Evolutionary conservation across 2,113 vertebrate genomes (phyloP).

Genomic region (Lagopus leucura): DNA sequence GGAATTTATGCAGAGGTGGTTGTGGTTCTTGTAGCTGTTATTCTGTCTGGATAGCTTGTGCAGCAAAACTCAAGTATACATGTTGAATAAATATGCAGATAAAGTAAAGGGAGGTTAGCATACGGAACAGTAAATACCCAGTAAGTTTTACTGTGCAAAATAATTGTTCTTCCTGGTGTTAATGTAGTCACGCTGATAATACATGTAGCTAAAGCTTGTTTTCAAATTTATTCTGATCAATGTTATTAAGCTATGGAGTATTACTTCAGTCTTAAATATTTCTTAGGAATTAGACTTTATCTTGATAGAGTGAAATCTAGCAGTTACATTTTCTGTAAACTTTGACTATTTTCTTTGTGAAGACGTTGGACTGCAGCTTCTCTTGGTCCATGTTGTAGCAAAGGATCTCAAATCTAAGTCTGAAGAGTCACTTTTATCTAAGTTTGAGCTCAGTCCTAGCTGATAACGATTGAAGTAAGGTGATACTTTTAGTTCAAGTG

Average conservation of each 20-base stretch:
- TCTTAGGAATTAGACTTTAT: constrained; percentile 20
- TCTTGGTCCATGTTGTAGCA: not conserved
- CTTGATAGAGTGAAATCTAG: constrained; percentile 14
- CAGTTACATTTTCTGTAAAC: constrained; percentile 33
- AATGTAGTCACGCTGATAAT: not conserved
- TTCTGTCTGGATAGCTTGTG: not conserved
- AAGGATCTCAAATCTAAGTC: not conserved
- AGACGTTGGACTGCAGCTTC: constrained; percentile 14
- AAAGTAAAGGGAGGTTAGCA: not conserved
- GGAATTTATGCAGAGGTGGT: not conserved
- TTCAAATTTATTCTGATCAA: constrained; percentile 22
- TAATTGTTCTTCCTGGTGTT: not conserved
- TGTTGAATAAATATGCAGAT: not conserved
- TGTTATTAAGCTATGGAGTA: constrained; percentile 3
- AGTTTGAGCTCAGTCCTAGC: not conserved
- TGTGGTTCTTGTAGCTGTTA: not conserved
- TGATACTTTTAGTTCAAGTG: not conserved
- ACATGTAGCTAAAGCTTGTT: not conserved
- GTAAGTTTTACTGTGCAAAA: not conserved
- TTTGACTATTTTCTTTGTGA: constrained; percentile 1
- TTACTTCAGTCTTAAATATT: not conserved
- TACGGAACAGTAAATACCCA: not conserved
- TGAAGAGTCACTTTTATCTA: not conserved
- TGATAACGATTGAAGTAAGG: not conserved
- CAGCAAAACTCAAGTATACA: not conserved